A percentile compares a stretch with the other conserved stretches of the same genome.
Conservation (phyloP, 2,888 invertebrate genomes). For the Cancer borealis region DNA sequence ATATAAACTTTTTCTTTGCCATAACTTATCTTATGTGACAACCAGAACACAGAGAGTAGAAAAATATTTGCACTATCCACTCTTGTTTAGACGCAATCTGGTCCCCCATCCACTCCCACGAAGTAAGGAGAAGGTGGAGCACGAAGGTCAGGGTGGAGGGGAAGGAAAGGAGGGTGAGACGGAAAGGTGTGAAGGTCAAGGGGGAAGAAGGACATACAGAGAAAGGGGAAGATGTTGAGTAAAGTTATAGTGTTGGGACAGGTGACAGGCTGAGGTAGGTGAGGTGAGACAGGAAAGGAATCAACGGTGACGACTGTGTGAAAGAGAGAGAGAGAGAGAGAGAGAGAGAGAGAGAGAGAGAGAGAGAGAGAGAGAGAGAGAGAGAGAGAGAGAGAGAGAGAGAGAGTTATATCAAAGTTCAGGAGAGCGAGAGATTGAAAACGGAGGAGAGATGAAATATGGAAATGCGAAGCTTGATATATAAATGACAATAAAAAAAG, state of each 20-base stretch:
- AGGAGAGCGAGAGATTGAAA: neutral
- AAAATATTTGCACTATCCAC: neutral
- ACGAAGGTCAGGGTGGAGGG: neutral
- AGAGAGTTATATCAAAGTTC: neutral
- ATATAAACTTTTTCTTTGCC: neutral
- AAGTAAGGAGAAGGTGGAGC: neutral
- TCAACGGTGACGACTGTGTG: neutral
- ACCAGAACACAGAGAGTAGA: neutral
- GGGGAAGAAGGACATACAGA: neutral
- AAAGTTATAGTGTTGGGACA: neutral
- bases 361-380: conserved; percentile 49
- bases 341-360: conserved; percentile 28
- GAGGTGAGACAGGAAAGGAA: neutral
- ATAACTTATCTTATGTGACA: neutral
- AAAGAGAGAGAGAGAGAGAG: conserved; percentile 43
- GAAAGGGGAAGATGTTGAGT: neutral
- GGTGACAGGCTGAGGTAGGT: neutral
- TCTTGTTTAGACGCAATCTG: neutral
- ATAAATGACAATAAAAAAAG: neutral
- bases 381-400: conserved; percentile 44
- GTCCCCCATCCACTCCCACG: neutral
- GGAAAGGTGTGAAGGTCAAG: neutral
- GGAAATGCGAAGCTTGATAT: neutral
- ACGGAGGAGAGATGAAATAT: neutral
- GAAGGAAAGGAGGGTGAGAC: neutral